Evolutionary conservation across 2,888 invertebrate species (phyloP).

Genomic region (Dynastes tityus): DNA sequence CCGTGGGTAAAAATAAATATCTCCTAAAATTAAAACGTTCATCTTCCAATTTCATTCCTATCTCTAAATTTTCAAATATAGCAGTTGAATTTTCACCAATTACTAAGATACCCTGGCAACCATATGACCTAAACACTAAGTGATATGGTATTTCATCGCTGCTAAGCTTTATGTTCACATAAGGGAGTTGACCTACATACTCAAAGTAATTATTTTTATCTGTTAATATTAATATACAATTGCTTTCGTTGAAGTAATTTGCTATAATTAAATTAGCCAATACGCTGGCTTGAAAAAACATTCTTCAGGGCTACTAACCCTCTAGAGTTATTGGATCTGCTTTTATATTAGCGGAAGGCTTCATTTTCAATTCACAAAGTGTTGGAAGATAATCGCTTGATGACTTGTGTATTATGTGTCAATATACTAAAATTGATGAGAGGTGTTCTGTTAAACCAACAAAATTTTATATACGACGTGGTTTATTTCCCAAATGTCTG

Average conservation of each 20-base stretch:
- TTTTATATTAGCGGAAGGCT: slow-evolving; percentile 2
- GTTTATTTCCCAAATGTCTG: not conserved
- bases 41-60: slow-evolving; percentile 30
- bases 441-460: not conserved
- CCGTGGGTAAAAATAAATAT: slow-evolving; percentile 42
- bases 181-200: slow-evolving; percentile 28
- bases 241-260: slow-evolving; percentile 35
- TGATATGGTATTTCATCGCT: slow-evolving; percentile 13
- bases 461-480: not conserved
- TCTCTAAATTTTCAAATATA: slow-evolving; percentile 47
- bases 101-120: slow-evolving; percentile 47
- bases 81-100: slow-evolving; percentile 19
- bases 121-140: slow-evolving; percentile 45
- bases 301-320: not conserved
- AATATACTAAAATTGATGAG: slow-evolving; percentile 18
- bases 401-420: slow-evolving; percentile 36
- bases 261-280: slow-evolving; percentile 43
- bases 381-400: not conserved
- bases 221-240: slow-evolving; percentile 42
- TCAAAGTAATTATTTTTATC: slow-evolving; percentile 30
- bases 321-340: not conserved
- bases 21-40: slow-evolving; percentile 48
- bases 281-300: slow-evolving; percentile 26
- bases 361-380: slow-evolving; percentile 32
- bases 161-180: slow-evolving; percentile 22